Evolutionary conservation across 2,797 vertebrate species (phyloP).

Genomic region (Fundulus diaphanus): DNA sequence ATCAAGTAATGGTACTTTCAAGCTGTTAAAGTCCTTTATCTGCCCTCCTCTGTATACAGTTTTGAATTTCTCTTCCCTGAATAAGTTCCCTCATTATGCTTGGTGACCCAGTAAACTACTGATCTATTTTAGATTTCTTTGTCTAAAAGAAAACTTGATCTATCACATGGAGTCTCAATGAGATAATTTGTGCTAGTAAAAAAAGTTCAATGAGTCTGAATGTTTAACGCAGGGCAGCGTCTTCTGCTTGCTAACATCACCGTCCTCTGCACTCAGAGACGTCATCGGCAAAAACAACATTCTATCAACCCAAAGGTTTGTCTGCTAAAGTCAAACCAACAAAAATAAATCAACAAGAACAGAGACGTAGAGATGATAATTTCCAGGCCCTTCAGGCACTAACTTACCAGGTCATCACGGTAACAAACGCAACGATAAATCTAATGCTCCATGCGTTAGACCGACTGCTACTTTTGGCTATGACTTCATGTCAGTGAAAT

Average conservation of each 20-base stretch:
- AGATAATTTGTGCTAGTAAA: not conserved
- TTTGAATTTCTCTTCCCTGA: not conserved
- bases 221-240: not conserved
- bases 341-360: not conserved
- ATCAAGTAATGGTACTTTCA: no score
- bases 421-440: not conserved
- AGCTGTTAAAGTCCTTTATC: not conserved
- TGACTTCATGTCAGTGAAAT: constrained; percentile 4
- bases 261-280: not conserved
- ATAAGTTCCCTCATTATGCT: no score
- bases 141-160: not conserved
- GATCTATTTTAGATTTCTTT: not conserved
- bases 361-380: not conserved
- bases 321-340: no score
- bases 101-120: not conserved
- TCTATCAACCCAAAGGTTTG: no score
- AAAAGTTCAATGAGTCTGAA: not conserved
- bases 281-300: no score
- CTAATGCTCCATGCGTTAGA: no score
- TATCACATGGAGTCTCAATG: not conserved
- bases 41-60: not conserved
- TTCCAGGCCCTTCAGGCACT: not conserved
- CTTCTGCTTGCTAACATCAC: not conserved
- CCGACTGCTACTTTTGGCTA: not conserved
- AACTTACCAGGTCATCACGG: not conserved